A percentile compares a stretch with the other conserved stretches of the same genome.
Evolutionary conservation across 2,888 invertebrate genomes (phyloP).

Genomic region (Psococerastis gibbosa): DNA sequence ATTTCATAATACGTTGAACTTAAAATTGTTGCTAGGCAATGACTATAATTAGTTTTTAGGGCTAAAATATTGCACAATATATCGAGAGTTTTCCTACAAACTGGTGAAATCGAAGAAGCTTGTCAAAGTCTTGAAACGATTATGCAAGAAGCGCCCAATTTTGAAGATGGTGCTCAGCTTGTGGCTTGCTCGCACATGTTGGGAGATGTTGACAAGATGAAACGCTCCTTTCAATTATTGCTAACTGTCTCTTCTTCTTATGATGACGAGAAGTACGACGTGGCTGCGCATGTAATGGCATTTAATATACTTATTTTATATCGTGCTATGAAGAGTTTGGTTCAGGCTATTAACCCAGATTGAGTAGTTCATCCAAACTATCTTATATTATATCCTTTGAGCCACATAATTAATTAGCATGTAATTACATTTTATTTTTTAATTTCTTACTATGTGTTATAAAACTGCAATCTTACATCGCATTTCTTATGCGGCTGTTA

Average conservation of each 20-base stretch:
- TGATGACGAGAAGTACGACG: slow-evolving; percentile 60
- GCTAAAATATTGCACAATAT: slow-evolving; percentile 98
- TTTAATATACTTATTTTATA: no score
- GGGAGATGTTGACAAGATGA: slow-evolving; percentile 83
- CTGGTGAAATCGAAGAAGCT: slow-evolving; percentile 93
- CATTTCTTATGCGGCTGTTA: no score
- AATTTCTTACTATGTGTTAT: no score
- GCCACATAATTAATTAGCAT: no score
- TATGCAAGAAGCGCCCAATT: slow-evolving; percentile 87
- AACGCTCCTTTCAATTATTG: slow-evolving; percentile 74
- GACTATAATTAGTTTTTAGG: slow-evolving; percentile 34
- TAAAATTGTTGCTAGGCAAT: no score
- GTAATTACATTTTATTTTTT: no score
- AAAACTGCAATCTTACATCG: no score
- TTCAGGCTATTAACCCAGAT: no score
- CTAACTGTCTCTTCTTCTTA: slow-evolving; percentile 70
- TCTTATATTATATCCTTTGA: no score
- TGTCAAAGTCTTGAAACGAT: slow-evolving; percentile 94
- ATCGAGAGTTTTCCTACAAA: slow-evolving; percentile 79
- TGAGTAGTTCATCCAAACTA: no score
- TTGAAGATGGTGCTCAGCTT: slow-evolving; percentile 58
- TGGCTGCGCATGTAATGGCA: slow-evolving; percentile 27
- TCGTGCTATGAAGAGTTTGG: no score
- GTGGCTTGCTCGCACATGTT: slow-evolving; percentile 76
- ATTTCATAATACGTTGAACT: no score